Base-by-base conservation (phyloP, 1,140 invertebrate species). In the Stegodyphus mimosarum region DNA sequence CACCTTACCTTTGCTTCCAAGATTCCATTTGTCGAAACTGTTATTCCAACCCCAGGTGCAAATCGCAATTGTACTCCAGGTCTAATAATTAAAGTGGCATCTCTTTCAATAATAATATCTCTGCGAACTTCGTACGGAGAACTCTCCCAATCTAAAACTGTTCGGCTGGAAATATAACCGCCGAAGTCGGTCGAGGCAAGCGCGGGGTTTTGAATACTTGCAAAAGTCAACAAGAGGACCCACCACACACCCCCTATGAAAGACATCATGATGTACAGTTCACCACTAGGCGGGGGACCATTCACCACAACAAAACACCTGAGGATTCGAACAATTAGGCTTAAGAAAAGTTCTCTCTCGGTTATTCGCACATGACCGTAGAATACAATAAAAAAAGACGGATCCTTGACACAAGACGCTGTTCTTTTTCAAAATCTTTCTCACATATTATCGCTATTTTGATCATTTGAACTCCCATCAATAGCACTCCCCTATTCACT, bases 1-100 rank as follows among this genome's bases (percentile, higher is more conserved):
- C 77, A 90, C 91, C 93, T 94, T 93, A 98, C 97, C 93, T 95
- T 93, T 53, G 96, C 96, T 76, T 93, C 94, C 7, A 99, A 91
- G 87, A 94, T 93, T 87, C 97, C 97, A 71, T 87, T 69, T 78
- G 18, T 86, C 88, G 94, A 93, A 18, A 99, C 95, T 53, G 95
- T 97, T 87, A 99, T 95, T 75, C 97, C 97, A 88, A 96, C 94
- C 91, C 96, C 96, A 5, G 96, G 95, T 6, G 94, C 93, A 91
- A 99, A 97, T 73, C 94, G 92, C 11, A 99, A 91, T 88, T 94
- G 94, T 0, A 97, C 95, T 1, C 97, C 97, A 0, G 97, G 93
- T 88, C 97, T 95, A 66, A 99, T 93, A 49, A 94, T 91, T 69
- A 98, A 91, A 88, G 94, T 93, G 0, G 93, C 95, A 75, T 93